Conservation (phyloP, 2,797 vertebrate genomes). For the Eutrigla gurnardus region DNA sequence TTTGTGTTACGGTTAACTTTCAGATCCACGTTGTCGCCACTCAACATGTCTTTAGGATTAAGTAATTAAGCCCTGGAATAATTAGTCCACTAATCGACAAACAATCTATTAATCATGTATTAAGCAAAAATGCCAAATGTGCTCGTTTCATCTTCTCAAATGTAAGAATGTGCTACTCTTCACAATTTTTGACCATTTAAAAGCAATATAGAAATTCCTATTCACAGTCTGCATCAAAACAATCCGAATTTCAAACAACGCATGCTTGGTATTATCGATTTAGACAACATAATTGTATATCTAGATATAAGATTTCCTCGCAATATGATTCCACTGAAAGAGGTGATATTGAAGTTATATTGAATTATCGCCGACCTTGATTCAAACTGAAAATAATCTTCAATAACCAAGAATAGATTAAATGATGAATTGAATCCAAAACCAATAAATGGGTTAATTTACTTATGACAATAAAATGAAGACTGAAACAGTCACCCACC, state of each 20-base stretch:
- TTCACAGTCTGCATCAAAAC: not conserved
- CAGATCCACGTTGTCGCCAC: not conserved
- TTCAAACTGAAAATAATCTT: not conserved
- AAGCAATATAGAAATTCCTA: not conserved
- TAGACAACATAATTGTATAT: too few species aligned
- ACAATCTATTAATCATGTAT: not conserved
- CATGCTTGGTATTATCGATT: too few species aligned
- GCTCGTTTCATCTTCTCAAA: not conserved
- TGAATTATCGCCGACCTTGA: too few species aligned
- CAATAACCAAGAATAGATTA: not conserved
- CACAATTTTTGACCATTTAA: not conserved
- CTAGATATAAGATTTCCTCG: too few species aligned
- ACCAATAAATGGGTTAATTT: not conserved
- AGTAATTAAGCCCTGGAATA: not conserved
- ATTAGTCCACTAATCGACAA: not conserved
- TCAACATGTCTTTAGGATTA: not conserved
- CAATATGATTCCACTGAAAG: too few species aligned
- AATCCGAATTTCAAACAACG: too few species aligned
- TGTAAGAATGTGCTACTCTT: not conserved
- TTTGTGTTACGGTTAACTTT: not conserved
- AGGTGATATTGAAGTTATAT: too few species aligned
- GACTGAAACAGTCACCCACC: not conserved
- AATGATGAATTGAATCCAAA: not conserved
- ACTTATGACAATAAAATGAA: not conserved
- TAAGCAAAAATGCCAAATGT: not conserved